phyloP scores from a whole-genome alignment of 2,113 vertebrate genomes.

The Prionailurus viverrinus region DNA sequence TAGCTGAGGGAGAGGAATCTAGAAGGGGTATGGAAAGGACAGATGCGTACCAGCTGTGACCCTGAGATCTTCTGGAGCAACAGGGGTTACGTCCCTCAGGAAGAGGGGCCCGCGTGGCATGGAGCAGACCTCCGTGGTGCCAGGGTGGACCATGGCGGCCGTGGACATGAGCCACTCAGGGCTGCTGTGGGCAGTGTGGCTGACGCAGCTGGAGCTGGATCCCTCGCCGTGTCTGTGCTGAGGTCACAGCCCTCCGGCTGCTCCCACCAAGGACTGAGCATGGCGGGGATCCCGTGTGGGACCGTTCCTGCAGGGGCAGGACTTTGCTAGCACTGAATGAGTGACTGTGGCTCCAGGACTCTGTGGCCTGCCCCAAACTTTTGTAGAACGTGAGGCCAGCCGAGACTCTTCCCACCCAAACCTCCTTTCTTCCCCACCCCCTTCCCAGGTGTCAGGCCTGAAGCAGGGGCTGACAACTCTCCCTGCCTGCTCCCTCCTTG shows the following conservation, averaged over 20 bases:
- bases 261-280: background rate
- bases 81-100: background rate
- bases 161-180: rapidly evolving
- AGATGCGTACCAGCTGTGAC: too few relatives aligned
- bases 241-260: background rate
- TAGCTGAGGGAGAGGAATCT: background rate
- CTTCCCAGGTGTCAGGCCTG: background rate
- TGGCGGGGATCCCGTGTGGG: background rate
- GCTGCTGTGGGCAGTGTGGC: background rate
- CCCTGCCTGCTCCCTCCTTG: background rate
- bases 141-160: background rate
- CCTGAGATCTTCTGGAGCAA: background rate
- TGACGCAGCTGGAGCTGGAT: background rate
- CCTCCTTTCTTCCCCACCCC: background rate
- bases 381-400: background rate
- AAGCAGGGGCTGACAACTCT: background rate
- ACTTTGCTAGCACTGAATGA: background rate
- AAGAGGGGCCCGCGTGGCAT: background rate
- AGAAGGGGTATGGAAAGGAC: background rate
- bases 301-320: rapidly evolving
- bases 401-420: background rate
- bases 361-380: background rate
- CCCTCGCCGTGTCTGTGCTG: background rate
- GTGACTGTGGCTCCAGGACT: background rate
- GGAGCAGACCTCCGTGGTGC: background rate